Evolutionary conservation across 2,113 vertebrate species (phyloP).

Genomic region (Garra rufa): DNA sequence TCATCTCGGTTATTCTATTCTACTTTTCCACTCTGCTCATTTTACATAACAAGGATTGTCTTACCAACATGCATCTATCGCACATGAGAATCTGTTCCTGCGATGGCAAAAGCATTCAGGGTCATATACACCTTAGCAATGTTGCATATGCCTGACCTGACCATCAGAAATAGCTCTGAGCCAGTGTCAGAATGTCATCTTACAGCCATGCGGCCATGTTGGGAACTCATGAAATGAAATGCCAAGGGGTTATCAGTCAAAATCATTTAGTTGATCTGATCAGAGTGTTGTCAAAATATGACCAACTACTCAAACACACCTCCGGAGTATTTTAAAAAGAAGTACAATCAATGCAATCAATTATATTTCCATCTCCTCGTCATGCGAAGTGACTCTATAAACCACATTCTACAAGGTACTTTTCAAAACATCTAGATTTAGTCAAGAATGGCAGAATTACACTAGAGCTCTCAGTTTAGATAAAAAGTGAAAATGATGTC

Average conservation of each 20-base stretch:
- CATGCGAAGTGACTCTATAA: background rate
- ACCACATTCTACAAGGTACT: background rate
- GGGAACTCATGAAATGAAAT: background rate
- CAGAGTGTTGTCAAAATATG: background rate
- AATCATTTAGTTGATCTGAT: background rate
- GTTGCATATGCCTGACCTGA: background rate
- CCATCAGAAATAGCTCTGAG: conserved; percentile 22
- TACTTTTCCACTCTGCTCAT: conserved; percentile 14
- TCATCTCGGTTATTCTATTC: background rate
- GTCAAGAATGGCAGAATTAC: too few species aligned
- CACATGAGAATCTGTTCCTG: background rate
- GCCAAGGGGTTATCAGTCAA: background rate
- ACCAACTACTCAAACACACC: background rate
- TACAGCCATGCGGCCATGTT: background rate
- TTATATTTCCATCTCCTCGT: background rate
- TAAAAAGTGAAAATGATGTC: background rate
- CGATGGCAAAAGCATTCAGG: background rate
- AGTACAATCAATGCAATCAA: background rate
- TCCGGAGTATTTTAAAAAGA: background rate
- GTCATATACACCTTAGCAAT: conserved; percentile 8
- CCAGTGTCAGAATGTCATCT: background rate
- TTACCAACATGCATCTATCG: background rate
- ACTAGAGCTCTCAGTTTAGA: background rate
- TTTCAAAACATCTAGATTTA: background rate
- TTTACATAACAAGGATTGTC: background rate